Base-by-base conservation (phyloP, 1,140 invertebrate genomes). In the Kradibia gibbosae region DNA sequence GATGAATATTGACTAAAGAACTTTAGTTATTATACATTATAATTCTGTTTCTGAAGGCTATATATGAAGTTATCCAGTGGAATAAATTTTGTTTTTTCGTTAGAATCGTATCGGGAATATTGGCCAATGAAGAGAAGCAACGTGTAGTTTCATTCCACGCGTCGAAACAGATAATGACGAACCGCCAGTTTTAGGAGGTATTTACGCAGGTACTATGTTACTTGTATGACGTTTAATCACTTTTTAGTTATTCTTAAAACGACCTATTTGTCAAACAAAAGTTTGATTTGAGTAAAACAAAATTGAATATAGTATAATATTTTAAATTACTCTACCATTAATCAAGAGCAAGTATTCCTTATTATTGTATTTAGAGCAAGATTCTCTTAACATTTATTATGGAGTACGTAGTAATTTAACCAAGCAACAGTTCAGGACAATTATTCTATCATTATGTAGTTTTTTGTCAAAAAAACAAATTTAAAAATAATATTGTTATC, bases 61-160 rank as follows among this genome's bases (percentile, higher is more conserved):
- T 48, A 7, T 48, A 76, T 78, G 7, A n/a, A 36, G 2, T 48
- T 50, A 67, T 53, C 20, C 13, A 67, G 62, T 36, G 62, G n/a
- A n/a, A 28, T n/a, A 78, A 55, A 55, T 78, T 70, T 70, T 78
- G 42, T 78, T 78, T 78, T n/a, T 71, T 78, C 77, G 65, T 55
- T 34, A 71, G 50, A 78, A 39, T 13, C 22, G 20, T 80, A 80
- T 73, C 78, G 60, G 25, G n/a, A 31, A 36, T 71, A 42, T 74
- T 67, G 36, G 72, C 79, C 79, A 81, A 75, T 75, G 60, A 67
- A 53, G 45, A 75, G 45, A 45, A 34, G 42, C 79, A 72, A 75
- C 72, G 79, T 75, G 72, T 75, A 80, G 71, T 80, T 80, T 80
- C 17, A 20, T 55, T 48, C 39, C 53, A 72, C 70, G 55, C 53